A percentile compares a stretch with the other conserved stretches of the same genome.
These are phyloP conservation scores for Drepana arcuata DNA, from an alignment of 1,140 invertebrate genomes.

Conservation along the genomic window DNA sequence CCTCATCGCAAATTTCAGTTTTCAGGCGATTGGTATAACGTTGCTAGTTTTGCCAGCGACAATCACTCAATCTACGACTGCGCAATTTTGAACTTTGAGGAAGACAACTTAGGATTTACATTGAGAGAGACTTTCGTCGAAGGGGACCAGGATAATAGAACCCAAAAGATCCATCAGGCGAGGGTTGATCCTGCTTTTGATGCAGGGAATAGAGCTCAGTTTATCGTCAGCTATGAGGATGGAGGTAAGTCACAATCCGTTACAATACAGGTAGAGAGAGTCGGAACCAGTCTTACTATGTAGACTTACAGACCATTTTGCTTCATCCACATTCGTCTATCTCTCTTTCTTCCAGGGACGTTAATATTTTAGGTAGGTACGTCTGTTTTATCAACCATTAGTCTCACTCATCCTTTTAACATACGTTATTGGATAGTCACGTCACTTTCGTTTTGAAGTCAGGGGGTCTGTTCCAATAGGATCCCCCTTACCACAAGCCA, in stretches of 20 bases:
- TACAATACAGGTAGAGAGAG: not conserved
- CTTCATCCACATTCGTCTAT: no score
- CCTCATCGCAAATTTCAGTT: no score
- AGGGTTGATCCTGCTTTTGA: conserved; percentile 62
- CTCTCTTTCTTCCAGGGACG: no score
- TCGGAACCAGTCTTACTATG: not conserved
- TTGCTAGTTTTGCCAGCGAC: conserved; percentile 50
- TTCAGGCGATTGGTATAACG: conserved; percentile 57
- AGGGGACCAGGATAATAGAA: conserved; percentile 35
- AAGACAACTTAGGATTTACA: conserved; percentile 56
- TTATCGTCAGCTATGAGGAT: conserved; percentile 58
- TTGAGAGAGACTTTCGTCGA: conserved; percentile 52
- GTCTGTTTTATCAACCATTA: no score
- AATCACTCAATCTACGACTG: conserved; percentile 47
- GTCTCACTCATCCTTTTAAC: no score
- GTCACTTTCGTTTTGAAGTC: no score
- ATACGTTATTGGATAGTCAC: no score
- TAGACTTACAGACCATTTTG: no score
- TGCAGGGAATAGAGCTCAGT: conserved; percentile 49
- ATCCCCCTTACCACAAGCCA: no score
- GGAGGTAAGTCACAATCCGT: conserved; percentile 32
- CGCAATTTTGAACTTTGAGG: conserved; percentile 46
- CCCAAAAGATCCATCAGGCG: conserved; percentile 56
- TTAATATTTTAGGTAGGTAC: no score
- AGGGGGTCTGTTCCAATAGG: no score